Conservation (phyloP, 35 echinoderm and acorn worm species). For the Stichopus chloronotus region DNA sequence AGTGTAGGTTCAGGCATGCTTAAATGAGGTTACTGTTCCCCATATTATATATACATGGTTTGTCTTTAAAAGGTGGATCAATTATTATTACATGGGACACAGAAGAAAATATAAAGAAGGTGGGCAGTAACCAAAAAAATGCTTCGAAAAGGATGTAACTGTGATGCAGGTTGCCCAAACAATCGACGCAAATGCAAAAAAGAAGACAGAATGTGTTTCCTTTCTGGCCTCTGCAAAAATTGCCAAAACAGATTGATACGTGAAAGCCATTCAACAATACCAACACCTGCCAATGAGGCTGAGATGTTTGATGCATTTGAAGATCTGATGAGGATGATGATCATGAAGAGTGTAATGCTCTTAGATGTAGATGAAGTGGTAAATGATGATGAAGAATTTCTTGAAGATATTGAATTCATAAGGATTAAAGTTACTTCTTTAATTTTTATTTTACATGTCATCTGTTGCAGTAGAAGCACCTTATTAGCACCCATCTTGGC, state of each 20-base stretch:
- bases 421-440: too few relatives aligned
- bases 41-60: conserved; percentile 18
- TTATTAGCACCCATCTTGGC: too few relatives aligned
- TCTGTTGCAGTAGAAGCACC: too few relatives aligned
- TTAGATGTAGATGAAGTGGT: too few relatives aligned
- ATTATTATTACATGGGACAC: conserved; percentile 58
- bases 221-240: conserved; percentile 48
- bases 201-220: conserved; percentile 9
- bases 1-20: conserved; percentile 53
- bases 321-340: too few relatives aligned
- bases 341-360: too few relatives aligned
- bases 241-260: background rate
- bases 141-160: conserved; percentile 48
- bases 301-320: too few relatives aligned
- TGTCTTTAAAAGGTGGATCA: conserved; percentile 2
- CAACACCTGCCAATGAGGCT: too few relatives aligned
- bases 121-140: conserved; percentile 18
- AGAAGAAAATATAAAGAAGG: conserved; percentile 50
- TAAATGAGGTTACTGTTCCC: background rate
- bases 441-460: too few relatives aligned
- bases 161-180: conserved; percentile 38
- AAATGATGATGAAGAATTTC: too few relatives aligned
- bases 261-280: too few relatives aligned
- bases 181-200: conserved; percentile 66
- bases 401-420: too few relatives aligned